Evolutionary conservation across 2,113 vertebrate species (phyloP).

Genomic region (Columba janthina): DNA sequence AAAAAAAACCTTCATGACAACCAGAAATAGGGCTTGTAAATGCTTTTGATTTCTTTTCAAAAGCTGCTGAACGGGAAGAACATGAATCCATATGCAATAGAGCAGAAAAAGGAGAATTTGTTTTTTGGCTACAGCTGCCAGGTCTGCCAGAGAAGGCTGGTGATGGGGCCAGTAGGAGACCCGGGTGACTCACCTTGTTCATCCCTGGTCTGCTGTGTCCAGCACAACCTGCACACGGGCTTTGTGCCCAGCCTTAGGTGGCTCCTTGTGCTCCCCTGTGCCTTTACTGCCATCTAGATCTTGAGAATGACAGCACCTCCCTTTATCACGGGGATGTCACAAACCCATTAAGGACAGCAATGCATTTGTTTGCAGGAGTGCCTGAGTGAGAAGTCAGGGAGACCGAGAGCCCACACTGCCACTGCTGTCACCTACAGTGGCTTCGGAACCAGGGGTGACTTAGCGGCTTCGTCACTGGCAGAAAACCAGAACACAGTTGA

Average conservation of each 20-base stretch:
- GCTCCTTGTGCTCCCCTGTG: constrained; percentile 36
- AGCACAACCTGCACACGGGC: not conserved
- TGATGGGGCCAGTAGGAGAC: not conserved
- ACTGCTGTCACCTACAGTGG: not conserved
- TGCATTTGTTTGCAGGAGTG: not conserved
- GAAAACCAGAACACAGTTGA: not conserved
- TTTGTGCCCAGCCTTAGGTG: constrained; percentile 10
- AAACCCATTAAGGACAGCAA: not conserved
- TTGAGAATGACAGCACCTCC: constrained; percentile 29
- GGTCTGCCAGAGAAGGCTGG: not conserved
- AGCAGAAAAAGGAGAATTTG: not conserved
- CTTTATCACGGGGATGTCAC: constrained; percentile 26
- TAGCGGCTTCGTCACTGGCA: not conserved
- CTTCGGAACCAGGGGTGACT: not conserved
- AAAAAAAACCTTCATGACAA: not conserved
- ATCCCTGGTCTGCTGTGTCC: not conserved
- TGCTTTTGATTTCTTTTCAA: not conserved
- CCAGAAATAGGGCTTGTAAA: not conserved
- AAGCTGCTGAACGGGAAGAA: not conserved
- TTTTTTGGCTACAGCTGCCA: not conserved
- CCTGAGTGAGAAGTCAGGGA: not conserved
- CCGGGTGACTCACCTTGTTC: not conserved
- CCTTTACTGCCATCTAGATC: constrained; percentile 61
- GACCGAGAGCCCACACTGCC: not conserved
- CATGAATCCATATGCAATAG: not conserved